Evolutionary conservation across 2,797 vertebrate species (phyloP).

Genomic region (Nannoperca australis): DNA sequence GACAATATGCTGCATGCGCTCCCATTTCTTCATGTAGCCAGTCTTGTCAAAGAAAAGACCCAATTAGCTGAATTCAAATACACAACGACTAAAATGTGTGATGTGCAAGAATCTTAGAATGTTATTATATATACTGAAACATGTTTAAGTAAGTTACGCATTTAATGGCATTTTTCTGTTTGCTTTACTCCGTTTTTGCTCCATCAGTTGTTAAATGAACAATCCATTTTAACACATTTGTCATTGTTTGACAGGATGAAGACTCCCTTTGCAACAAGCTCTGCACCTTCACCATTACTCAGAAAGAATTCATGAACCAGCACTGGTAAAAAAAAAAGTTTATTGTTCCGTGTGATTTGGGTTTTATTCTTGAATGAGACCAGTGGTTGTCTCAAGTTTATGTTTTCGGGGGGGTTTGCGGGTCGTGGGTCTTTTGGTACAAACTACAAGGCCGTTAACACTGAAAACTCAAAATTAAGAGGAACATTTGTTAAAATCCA

Average conservation of each 20-base stretch:
- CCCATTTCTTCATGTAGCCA: neutral
- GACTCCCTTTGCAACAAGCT: conserved; percentile 99
- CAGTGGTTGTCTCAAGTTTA: neutral
- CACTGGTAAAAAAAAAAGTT: conserved; percentile 89
- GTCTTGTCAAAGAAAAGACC: neutral
- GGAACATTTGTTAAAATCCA: neutral
- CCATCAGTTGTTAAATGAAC: neutral
- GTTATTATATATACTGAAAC: neutral
- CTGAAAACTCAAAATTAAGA: conserved; percentile 6
- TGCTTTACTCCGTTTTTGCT: neutral
- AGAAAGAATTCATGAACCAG: conserved; percentile 99
- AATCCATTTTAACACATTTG: conserved; percentile 10
- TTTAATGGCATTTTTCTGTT: neutral
- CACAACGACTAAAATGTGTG: neutral
- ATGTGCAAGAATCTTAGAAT: neutral
- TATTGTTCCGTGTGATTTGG: conserved; percentile 19
- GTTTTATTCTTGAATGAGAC: neutral
- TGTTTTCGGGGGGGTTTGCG: too few species aligned
- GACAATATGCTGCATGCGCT: neutral
- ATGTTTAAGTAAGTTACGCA: neutral
- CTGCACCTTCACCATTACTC: conserved; percentile 98
- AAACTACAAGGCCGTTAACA: neutral
- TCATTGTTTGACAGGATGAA: conserved; percentile 90
- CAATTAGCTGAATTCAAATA: neutral
- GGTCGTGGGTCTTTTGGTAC: neutral